A percentile compares a stretch with the other conserved stretches of the same genome.
phyloP scores from a whole-genome alignment of 2,797 vertebrate genomes.

The Acanthis flammea region DNA sequence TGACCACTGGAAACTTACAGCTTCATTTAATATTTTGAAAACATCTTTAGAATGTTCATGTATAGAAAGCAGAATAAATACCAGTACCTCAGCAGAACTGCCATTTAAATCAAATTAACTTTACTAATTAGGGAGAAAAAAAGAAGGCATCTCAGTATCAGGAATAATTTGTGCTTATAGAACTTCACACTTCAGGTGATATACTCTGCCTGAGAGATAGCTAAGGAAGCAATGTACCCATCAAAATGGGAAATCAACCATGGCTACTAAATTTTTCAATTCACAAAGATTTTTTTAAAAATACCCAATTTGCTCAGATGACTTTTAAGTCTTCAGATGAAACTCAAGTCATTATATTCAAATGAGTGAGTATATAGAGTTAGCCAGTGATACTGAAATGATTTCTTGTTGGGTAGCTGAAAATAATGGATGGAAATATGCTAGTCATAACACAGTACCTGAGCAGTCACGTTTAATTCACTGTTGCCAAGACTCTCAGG shows the following conservation, averaged over 20 bases:
- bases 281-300: neutral
- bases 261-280: constrained; percentile 45
- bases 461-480: neutral
- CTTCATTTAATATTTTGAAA: constrained; percentile 69
- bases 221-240: constrained; percentile 41
- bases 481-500: neutral
- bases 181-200: constrained; percentile 63
- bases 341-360: constrained; percentile 45
- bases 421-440: constrained; percentile 40
- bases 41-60: constrained; percentile 50
- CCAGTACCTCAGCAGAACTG: constrained; percentile 59
- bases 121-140: constrained; percentile 67
- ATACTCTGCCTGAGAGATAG: constrained; percentile 56
- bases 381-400: constrained; percentile 36
- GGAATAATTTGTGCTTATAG: constrained; percentile 64
- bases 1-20: constrained; percentile 57
- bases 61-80: constrained; percentile 65
- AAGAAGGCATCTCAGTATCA: constrained; percentile 56
- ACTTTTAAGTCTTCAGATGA: constrained; percentile 48
- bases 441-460: constrained; percentile 19
- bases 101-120: constrained; percentile 77
- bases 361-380: constrained; percentile 38
- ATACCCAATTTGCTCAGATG: neutral
- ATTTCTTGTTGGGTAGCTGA: constrained; percentile 26
- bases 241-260: constrained; percentile 46